Evolutionary conservation across 2,888 invertebrate species (phyloP).

Genomic region (Cerastis leucographa): DNA sequence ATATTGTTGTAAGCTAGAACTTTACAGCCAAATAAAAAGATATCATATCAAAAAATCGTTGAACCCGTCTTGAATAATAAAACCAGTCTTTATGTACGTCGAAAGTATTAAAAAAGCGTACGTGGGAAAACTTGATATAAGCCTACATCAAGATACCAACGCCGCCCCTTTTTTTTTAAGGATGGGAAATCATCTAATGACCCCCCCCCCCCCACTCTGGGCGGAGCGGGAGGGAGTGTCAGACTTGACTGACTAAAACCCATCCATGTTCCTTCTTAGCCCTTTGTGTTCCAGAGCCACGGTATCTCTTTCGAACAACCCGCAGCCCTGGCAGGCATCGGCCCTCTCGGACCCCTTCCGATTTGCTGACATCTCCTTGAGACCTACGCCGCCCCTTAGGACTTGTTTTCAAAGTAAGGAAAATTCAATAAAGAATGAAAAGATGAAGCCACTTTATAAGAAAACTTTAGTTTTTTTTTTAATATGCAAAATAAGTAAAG

Average conservation of each 20-base stretch:
- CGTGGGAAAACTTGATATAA: background rate
- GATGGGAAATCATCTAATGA: no score
- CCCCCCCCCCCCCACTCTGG: no score
- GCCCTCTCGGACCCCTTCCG: no score
- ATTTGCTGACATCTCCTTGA: no score
- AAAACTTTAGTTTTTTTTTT: background rate
- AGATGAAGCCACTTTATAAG: constrained; percentile 1
- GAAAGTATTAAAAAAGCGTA: background rate
- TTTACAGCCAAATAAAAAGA: background rate
- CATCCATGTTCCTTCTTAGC: no score
- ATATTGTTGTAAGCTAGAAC: background rate
- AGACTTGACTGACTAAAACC: no score
- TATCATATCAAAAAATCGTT: background rate
- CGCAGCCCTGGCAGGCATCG: no score
- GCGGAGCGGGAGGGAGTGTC: no score
- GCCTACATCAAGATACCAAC: background rate
- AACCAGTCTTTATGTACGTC: background rate
- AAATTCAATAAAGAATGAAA: constrained; percentile 16
- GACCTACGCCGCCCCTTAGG: background rate
- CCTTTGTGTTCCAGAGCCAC: no score
- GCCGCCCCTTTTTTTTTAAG: background rate
- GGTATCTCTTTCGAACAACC: no score
- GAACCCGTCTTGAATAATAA: constrained; percentile 13
- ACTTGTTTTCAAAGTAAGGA: background rate
- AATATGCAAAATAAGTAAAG: background rate